Evolutionary conservation across 2,888 invertebrate genomes (phyloP).

Genomic region (Liodrosophila aerea): DNA sequence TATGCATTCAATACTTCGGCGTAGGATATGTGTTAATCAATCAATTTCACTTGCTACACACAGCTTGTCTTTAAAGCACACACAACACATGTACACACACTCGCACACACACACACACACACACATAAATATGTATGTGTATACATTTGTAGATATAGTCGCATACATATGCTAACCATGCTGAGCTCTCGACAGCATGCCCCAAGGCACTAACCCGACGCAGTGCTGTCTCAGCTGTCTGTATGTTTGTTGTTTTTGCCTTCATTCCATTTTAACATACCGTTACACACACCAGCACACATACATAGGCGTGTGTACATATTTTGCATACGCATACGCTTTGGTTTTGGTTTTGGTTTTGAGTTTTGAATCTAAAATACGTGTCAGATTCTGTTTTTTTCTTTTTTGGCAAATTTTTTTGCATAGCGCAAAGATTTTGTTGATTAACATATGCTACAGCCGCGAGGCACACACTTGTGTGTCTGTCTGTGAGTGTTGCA

Average conservation of each 20-base stretch:
- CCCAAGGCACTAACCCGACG: slow-evolving; percentile 28
- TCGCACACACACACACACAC: neutral
- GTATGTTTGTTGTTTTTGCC: neutral
- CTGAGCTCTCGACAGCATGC: slow-evolving; percentile 27
- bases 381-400: slow-evolving; percentile 13
- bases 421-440: slow-evolving; percentile 28
- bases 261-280: neutral
- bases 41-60: neutral
- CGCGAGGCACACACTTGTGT: slow-evolving; percentile 17
- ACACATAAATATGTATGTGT: neutral
- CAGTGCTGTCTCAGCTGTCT: slow-evolving; percentile 37
- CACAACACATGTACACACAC: neutral
- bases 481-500: neutral
- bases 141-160: slow-evolving; percentile 1
- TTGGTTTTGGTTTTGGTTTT: slow-evolving; percentile 44
- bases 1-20: neutral
- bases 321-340: slow-evolving; percentile 56
- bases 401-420: neutral
- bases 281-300: slow-evolving; percentile 1
- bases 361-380: slow-evolving; percentile 48
- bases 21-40: neutral
- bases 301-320: slow-evolving; percentile 32
- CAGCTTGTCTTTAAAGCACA: slow-evolving; percentile 11
- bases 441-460: slow-evolving; percentile 48
- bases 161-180: slow-evolving; percentile 35